A percentile compares a stretch with the other conserved stretches of the same genome.
These are phyloP conservation scores for Cottoperca gobio DNA, from an alignment of 2,797 vertebrate species.

Conservation along the genomic window DNA sequence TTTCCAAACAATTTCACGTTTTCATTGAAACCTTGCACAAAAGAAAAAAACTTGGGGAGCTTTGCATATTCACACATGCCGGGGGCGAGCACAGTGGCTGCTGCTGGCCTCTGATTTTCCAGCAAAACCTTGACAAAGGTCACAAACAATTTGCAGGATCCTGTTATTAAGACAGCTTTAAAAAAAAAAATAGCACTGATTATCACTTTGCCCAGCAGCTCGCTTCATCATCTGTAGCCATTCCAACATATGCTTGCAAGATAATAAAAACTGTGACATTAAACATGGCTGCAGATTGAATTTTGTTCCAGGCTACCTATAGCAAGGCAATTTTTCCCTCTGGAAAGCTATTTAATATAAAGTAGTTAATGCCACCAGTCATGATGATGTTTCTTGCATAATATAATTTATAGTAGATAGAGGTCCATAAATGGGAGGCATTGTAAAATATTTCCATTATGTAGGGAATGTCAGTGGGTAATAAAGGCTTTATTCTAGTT, in stretches of 20 bases:
- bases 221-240: constrained; percentile 91
- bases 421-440: constrained; percentile 84
- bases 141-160: constrained; percentile 90
- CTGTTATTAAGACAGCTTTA: constrained; percentile 87
- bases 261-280: constrained; percentile 95
- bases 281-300: constrained; percentile 94
- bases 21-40: constrained; percentile 72
- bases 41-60: constrained; percentile 29
- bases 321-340: constrained; percentile 89
- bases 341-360: constrained; percentile 90
- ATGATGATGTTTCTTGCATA: constrained; percentile 91
- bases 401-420: constrained; percentile 86
- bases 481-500: constrained; percentile 83
- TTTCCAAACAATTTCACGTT: constrained; percentile 85
- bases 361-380: constrained; percentile 86
- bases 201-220: constrained; percentile 88
- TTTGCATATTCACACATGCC: constrained; percentile 90
- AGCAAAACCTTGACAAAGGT: constrained; percentile 95
- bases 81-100: constrained; percentile 83
- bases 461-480: constrained; percentile 80
- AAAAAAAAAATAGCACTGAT: constrained; percentile 21
- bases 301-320: constrained; percentile 93
- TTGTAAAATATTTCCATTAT: constrained; percentile 87
- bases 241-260: constrained; percentile 95
- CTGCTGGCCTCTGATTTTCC: constrained; percentile 85